Conservation (phyloP, 2,888 invertebrate genomes). For the Tethea ocularis region DNA sequence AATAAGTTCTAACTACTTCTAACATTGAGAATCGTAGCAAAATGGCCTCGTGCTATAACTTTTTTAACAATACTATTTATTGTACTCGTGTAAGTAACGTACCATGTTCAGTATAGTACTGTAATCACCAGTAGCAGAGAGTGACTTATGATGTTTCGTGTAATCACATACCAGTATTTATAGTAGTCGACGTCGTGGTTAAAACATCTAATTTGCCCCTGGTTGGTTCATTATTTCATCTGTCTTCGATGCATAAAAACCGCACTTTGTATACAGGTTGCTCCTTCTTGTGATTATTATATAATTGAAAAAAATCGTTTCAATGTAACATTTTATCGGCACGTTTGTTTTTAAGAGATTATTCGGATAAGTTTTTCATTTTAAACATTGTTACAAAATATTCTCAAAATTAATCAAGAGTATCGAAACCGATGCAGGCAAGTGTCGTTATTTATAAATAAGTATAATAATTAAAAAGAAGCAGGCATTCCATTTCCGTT, state of each 20-base stretch:
- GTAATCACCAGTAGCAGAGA: slow-evolving; percentile 44
- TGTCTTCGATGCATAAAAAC: slow-evolving; percentile 59
- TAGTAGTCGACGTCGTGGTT: slow-evolving; percentile 50
- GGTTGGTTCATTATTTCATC: slow-evolving; percentile 59
- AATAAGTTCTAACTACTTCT: neutral
- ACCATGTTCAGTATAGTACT: slow-evolving; percentile 44
- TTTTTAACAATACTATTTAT: neutral
- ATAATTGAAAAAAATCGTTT: neutral
- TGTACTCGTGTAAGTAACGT: slow-evolving; percentile 31
- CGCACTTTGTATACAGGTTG: slow-evolving; percentile 30
- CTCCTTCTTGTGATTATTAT: neutral
- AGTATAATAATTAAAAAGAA: no score
- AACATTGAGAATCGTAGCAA: slow-evolving; percentile 19
- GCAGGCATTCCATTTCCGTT: neutral
- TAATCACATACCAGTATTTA: slow-evolving; percentile 63
- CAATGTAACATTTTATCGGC: neutral
- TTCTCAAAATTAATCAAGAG: no score
- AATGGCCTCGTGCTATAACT: neutral
- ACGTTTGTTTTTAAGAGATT: no score
- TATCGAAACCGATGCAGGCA: neutral
- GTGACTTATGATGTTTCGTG: slow-evolving; percentile 59
- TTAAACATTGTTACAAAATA: no score
- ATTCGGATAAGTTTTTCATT: no score
- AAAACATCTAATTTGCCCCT: slow-evolving; percentile 71
- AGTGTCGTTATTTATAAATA: no score